phyloP scores from a whole-genome alignment of 2,113 vertebrate genomes.

The Macrotus californicus region DNA sequence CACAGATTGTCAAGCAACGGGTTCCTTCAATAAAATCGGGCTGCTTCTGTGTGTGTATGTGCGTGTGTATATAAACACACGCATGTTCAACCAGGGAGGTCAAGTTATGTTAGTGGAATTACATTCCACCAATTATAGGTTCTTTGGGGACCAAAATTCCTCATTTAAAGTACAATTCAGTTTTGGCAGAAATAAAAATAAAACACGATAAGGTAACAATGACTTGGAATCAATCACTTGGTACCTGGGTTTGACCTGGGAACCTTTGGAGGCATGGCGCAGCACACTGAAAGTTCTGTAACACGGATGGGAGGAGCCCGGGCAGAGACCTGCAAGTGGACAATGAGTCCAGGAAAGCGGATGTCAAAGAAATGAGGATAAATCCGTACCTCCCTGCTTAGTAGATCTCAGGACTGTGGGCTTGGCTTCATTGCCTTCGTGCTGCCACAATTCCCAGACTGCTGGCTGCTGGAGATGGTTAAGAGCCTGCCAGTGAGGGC shows the following conservation, averaged over 20 bases:
- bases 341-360: neutral
- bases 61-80: neutral
- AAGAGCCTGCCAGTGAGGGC: neutral
- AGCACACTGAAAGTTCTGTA: neutral
- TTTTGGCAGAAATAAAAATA: neutral
- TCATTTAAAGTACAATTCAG: neutral
- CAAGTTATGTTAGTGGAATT: neutral
- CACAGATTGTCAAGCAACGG: constrained; percentile 11
- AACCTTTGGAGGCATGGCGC: neutral
- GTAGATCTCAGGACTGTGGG: neutral
- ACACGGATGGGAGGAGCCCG: neutral
- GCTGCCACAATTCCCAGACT: neutral
- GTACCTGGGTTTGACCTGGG: neutral
- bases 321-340: neutral
- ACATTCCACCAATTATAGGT: constrained; percentile 2
- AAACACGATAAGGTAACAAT: neutral
- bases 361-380: neutral
- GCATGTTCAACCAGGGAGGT: neutral
- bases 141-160: neutral
- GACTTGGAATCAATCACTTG: neutral
- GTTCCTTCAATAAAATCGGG: neutral
- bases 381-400: neutral
- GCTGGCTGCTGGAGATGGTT: neutral
- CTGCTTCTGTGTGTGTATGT: neutral
- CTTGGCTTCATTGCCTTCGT: neutral